Evolutionary conservation across 2,113 vertebrate species (phyloP).

Genomic region (Cheirogaleus medius): DNA sequence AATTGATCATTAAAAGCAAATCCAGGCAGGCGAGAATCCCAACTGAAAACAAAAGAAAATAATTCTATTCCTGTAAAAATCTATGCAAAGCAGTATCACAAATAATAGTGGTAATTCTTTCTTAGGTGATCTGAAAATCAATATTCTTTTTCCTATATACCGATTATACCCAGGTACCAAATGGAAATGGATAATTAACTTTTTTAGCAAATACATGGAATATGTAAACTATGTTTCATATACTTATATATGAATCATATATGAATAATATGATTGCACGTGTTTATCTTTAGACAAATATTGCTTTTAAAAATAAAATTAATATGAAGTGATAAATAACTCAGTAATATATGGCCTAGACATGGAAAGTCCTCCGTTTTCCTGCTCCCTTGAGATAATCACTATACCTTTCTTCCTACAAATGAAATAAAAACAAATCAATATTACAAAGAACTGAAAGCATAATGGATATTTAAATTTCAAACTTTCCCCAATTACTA

Average conservation of each 20-base stretch:
- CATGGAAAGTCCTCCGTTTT: neutral
- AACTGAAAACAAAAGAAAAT: constrained; percentile 83
- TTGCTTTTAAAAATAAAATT: neutral
- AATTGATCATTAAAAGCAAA: constrained; percentile 94
- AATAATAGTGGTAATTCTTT: neutral
- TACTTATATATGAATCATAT: neutral
- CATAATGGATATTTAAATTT: neutral
- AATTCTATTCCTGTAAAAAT: neutral
- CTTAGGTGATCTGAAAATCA: neutral
- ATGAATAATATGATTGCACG: neutral
- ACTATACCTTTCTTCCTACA: neutral
- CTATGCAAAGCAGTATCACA: neutral
- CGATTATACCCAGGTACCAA: neutral
- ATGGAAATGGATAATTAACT: neutral
- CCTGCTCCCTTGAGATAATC: neutral
- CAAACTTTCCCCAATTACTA: neutral
- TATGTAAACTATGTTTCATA: neutral
- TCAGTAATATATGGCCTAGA: neutral
- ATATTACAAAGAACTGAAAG: neutral
- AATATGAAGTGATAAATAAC: neutral
- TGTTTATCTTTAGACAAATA: neutral
- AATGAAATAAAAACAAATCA: neutral
- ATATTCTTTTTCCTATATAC: neutral
- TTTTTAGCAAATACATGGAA: neutral
- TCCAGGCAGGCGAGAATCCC: constrained; percentile 91